Base-by-base conservation (phyloP, 2,113 vertebrate genomes). In the Spea multiplicata region DNA sequence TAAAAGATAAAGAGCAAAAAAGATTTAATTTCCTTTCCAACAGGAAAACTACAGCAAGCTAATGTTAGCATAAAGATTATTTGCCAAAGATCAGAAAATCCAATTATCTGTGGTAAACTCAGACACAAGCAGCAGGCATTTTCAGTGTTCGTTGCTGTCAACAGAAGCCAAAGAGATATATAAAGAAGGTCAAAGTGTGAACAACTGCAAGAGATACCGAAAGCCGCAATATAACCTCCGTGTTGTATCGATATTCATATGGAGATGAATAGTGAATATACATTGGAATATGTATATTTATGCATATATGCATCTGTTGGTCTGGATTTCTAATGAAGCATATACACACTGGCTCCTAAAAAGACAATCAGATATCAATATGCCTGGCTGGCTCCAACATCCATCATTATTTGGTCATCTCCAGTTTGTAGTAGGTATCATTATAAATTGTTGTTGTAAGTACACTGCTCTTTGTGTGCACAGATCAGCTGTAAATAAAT, bases 51-150 rank as follows among this genome's bases (percentile, higher is more conserved):
- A 66, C 45, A 78, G 67, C 72, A 48, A 78, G 76, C 69, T 72
- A 78, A 78, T 72, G 76, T 78, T 72, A 66, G 76, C 59, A 72
- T 72, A 78, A 66, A 78, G 76, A 78, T 78, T 78, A 78, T 78
- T 78, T 78, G 30, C 59, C 76, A 66, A 72, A 72, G 76, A 78
- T 78, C 68, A 78, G 49, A 78, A 78, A 78, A 78, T 78, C 76
- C 69, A 78, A 78, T 78, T 78, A 78, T 78, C 61, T 72, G 44
- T 72, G 66, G 49, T 66, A 78, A 59, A 55, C 53, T 78, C 76
- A 71, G 69, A 65, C 17, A 55, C 46, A 44, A 71, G 57, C 69
- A 66, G 30, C 59, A 72, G 69, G 69, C 68, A 72, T 78, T 72
- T 72, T 45, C 44, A 74, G 76, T 47, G 59, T 17, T 78, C 52